These are phyloP conservation scores for Fragum sueziense DNA, from an alignment of 2,888 invertebrate genomes.

Conservation along the genomic window DNA sequence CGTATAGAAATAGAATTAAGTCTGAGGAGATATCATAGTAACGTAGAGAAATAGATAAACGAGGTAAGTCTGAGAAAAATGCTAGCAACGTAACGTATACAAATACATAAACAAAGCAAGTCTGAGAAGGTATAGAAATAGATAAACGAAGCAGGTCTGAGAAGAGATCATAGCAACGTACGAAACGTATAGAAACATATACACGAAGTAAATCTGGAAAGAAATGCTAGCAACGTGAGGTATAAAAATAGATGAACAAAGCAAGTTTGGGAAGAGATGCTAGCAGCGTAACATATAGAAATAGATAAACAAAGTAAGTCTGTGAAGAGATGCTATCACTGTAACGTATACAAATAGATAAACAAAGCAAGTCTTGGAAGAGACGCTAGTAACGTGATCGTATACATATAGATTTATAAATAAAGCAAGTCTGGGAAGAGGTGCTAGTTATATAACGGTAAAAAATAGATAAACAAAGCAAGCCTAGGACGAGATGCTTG, in stretches of 20 bases:
- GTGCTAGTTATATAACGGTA: not conserved
- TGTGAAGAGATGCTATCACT: too few relatives aligned
- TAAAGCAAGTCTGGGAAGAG: not conserved
- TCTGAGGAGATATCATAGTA: not conserved
- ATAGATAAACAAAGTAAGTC: not conserved
- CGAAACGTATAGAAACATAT: not conserved
- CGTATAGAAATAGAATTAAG: not conserved
- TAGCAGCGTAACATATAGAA: too few relatives aligned
- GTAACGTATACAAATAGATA: not conserved
- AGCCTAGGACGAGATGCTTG: not conserved
- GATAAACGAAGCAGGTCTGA: not conserved
- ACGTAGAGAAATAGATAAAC: not conserved
- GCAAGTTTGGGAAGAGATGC: not conserved
- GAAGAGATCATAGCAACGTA: not conserved
- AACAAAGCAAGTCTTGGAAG: not conserved
- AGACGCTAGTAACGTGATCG: not conserved
- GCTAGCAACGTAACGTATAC: not conserved
- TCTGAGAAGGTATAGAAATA: not conserved
- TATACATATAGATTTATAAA: not conserved
- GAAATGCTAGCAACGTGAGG: not conserved
- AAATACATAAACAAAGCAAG: not conserved
- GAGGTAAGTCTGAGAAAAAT: not conserved
- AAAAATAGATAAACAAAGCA: not conserved
- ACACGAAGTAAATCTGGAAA: not conserved
- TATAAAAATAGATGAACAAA: not conserved